Conservation (phyloP, 2,888 invertebrate genomes). For the Nephrotoma guestfalica region DNA sequence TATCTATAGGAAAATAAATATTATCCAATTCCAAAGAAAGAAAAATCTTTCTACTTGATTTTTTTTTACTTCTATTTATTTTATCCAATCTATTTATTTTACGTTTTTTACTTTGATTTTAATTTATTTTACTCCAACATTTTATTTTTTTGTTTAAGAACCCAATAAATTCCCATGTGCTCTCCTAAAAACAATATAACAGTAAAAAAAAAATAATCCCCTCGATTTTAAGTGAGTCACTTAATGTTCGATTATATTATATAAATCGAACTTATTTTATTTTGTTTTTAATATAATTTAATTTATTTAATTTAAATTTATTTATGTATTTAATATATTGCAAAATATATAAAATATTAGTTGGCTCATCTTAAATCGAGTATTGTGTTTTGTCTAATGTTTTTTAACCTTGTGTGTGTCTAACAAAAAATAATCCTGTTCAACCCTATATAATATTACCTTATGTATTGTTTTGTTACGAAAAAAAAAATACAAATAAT, state of each 20-base stretch:
- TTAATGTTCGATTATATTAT: neutral
- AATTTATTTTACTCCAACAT: constrained; percentile 33
- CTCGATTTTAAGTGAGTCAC: constrained; percentile 4
- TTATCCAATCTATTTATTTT: constrained; percentile 34
- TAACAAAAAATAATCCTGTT: constrained; percentile 26
- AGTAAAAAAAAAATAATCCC: constrained; percentile 1
- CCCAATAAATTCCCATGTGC: neutral
- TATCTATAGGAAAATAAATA: neutral
- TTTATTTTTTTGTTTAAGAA: constrained; percentile 35
- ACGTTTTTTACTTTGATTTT: constrained; percentile 29
- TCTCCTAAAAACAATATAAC: neutral
- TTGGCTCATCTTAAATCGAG: constrained; percentile 22
- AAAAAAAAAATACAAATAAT: neutral
- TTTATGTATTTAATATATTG: neutral
- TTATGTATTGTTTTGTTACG: neutral
- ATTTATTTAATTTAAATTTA: neutral
- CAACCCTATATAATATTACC: neutral
- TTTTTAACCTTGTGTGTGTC: constrained; percentile 80
- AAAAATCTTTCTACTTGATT: constrained; percentile 5
- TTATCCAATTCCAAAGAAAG: neutral
- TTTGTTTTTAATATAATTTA: neutral
- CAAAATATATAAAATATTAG: neutral
- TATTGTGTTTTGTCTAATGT: constrained; percentile 82
- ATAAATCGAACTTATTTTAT: neutral
- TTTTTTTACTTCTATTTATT: constrained; percentile 28